Percentiles rank a stretch among this genome's conserved stretches.
phyloP scores from a whole-genome alignment of 2,888 invertebrate genomes.

The Octodonta nipae region DNA sequence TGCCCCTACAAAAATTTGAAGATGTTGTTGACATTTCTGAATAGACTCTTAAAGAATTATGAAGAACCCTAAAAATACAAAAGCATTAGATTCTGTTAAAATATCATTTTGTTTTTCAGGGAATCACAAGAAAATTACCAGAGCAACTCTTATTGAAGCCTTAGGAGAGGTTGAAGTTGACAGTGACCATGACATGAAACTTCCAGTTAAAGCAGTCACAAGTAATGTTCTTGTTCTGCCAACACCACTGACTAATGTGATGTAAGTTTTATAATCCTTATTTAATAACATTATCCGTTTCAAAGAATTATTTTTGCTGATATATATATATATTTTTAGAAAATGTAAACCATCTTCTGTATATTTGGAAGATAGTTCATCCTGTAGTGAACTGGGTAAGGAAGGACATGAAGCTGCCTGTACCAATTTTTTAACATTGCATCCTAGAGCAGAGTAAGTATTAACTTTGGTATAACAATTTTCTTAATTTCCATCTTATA shows the following conservation, averaged over 20 bases:
- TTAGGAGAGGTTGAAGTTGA: conserved; percentile 33
- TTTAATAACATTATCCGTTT: too few species aligned
- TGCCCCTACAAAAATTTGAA: too few species aligned
- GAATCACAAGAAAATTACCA: conserved; percentile 10
- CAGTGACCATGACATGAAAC: conserved; percentile 31
- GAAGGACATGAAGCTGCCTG: conserved; percentile 28
- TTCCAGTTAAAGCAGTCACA: conserved; percentile 24
- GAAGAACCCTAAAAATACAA: too few species aligned
- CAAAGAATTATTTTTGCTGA: too few species aligned
- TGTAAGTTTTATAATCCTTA: conserved; percentile 10
- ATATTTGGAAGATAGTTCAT: conserved; percentile 35
- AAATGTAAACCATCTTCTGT: too few species aligned
- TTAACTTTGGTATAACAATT: too few species aligned
- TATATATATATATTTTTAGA: too few species aligned
- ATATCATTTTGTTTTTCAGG: too few species aligned
- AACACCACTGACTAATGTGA: conserved; percentile 27
- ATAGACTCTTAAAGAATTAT: too few species aligned
- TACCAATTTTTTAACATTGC: conserved; percentile 29
- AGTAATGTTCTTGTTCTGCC: conserved; percentile 25
- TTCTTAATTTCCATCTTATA: too few species aligned
- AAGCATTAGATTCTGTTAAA: too few species aligned
- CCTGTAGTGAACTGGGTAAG: conserved; percentile 35
- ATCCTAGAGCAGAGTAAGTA: conserved; percentile 28
- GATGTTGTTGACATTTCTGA: too few species aligned
- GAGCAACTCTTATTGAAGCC: conserved; percentile 26